phyloP scores from a whole-genome alignment of 1,140 invertebrate species.

The Scaptomyza hsui region DNA sequence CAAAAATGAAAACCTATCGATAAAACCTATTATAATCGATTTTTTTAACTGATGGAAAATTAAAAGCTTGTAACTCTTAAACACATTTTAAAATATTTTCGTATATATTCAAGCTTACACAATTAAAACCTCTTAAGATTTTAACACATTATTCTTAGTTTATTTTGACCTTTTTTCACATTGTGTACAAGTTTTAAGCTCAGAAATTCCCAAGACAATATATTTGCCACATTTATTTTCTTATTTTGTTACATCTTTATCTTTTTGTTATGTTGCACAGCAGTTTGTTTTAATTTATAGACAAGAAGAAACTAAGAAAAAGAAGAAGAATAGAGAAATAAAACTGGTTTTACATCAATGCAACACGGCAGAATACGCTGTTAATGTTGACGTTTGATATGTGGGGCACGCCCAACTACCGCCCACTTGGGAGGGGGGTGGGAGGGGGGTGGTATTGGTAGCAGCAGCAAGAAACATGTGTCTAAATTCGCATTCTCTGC shows the following conservation, averaged over 20 bases:
- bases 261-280: not conserved
- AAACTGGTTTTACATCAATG: conserved; percentile 35
- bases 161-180: not conserved
- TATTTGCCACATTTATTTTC: not conserved
- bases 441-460: too few species aligned
- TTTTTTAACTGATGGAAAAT: too few species aligned
- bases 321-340: conserved; percentile 6
- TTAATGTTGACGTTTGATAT: conserved; percentile 58
- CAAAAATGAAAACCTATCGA: too few species aligned
- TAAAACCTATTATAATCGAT: too few species aligned
- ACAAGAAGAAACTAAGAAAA: conserved; percentile 2
- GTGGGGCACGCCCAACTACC: conserved; percentile 52
- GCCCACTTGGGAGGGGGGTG: conserved; percentile 13
- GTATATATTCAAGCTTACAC: too few species aligned
- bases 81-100: too few species aligned
- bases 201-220: not conserved
- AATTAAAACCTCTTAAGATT: not conserved
- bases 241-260: not conserved
- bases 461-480: conserved; percentile 64
- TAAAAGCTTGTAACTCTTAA: too few species aligned
- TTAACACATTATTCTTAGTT: too few species aligned
- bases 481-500: conserved; percentile 67
- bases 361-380: conserved; percentile 29
- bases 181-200: not conserved
- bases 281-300: conserved; percentile 45